Evolutionary conservation across 2,888 invertebrate species (phyloP), one percentile per base, ranked within the genome.

Genomic region (Peribatodes rhomboidaria): DNA sequence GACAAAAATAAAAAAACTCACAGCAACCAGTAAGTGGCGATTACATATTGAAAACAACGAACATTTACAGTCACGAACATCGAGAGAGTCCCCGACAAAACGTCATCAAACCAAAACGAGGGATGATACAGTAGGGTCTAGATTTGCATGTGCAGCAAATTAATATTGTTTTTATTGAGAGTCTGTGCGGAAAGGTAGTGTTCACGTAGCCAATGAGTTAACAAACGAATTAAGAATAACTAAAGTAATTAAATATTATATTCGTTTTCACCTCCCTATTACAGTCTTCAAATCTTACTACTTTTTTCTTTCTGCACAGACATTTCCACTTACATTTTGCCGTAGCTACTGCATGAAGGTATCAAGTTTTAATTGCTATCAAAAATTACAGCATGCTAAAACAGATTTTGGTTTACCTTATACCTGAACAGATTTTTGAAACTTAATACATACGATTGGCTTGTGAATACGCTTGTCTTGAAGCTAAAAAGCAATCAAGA

Each of bases 1-100:
- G 96, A 96, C 73, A 96, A 95, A 92, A 88, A 81, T 86, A 92
- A 89, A 89, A 93, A 92, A 83, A 80, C 82, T 61, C 85, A 87
- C 84, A 78, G 75, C 80, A 83, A 88, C 80, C 90, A 89, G 92
- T 93, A 93, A 93, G 92, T 92, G 77, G 69, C 55, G 66, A 66
- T 55, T 52, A 60, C 55, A 3, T 56, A 59, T 14, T 42, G 52
- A 59, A 54, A 42, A 55, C 27, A 27, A 27, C 27, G 27, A 6
- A 27, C 49, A 50, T 60, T 60, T 52, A 55, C 31, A 13, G 50
- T 65, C 55, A 56, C 46, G 18, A 55, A 41, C 59, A 60, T 63
- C 1, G 35, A 13, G 35, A 33, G 33, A 6, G 18, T 2, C 10
- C 9, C 42, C 14, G n/a, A 37, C 6, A 27, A 27, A 27, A 27